Evolutionary conservation across 2,113 vertebrate genomes (phyloP).

Genomic region (Equus quagga): DNA sequence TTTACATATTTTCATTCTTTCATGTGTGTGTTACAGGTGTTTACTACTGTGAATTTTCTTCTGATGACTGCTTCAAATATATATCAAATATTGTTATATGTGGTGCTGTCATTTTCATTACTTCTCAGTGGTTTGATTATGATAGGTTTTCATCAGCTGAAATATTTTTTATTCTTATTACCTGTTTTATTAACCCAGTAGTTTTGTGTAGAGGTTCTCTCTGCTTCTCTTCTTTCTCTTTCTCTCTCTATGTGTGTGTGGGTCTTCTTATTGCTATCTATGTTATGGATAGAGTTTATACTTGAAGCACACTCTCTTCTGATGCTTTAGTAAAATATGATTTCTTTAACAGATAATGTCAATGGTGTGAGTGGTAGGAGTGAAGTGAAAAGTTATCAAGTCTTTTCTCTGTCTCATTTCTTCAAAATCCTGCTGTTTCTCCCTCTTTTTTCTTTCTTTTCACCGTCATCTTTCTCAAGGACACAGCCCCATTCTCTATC

Average conservation of each 20-base stretch:
- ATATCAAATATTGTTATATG: neutral
- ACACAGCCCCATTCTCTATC: neutral
- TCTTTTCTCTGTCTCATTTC: neutral
- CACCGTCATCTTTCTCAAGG: neutral
- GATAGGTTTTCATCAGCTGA: neutral
- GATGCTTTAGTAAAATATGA: neutral
- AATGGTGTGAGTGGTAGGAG: neutral
- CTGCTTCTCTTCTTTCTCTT: too few relatives aligned
- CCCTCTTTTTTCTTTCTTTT: neutral
- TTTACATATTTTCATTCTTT: too few relatives aligned
- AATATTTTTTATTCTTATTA: neutral
- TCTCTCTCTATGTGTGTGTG: neutral
- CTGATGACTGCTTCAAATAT: neutral
- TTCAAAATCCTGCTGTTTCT: neutral
- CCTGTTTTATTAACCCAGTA: neutral
- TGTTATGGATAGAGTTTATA: neutral
- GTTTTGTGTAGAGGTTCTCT: neutral
- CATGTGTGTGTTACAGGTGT: too few relatives aligned
- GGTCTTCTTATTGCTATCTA: neutral
- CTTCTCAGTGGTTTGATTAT: neutral
- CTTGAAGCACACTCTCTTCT: neutral
- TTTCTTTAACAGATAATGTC: neutral
- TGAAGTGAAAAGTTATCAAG: neutral
- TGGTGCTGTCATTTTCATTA: neutral
- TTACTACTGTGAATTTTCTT: neutral